These are phyloP conservation scores for Anthophora plumipes DNA, from an alignment of 2,888 invertebrate species.

Conservation along the genomic window DNA sequence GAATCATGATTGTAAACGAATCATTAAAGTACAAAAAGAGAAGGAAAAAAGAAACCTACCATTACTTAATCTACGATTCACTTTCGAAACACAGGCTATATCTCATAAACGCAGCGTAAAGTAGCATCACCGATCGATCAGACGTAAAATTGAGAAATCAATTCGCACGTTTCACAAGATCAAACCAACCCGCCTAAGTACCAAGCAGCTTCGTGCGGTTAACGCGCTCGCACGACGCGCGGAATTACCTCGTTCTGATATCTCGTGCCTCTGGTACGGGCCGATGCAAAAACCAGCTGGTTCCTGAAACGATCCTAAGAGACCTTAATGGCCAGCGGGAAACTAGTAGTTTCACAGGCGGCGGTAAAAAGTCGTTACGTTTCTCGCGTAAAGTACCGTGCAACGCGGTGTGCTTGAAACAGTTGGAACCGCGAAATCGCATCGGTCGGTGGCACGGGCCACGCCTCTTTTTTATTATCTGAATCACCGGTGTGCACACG, in stretches of 20 bases:
- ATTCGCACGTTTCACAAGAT: conserved; percentile 15
- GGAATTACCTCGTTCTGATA: conserved; percentile 8
- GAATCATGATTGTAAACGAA: neutral
- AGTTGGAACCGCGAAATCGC: conserved; percentile 63
- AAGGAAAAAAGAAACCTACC: too few relatives aligned
- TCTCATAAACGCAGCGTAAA: neutral
- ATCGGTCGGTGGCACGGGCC: conserved; percentile 48
- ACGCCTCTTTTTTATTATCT: conserved; percentile 65
- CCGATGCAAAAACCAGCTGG: conserved; percentile 9
- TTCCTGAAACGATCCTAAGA: conserved; percentile 51
- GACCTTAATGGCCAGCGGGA: conserved; percentile 55
- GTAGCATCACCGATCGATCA: neutral
- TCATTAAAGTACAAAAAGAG: neutral
- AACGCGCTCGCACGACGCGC: conserved; percentile 3
- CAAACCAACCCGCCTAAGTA: neutral
- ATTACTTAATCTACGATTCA: too few relatives aligned
- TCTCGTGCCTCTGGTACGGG: neutral
- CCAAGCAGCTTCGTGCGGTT: neutral
- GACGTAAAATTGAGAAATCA: conserved; percentile 6
- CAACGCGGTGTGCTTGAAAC: conserved; percentile 46
- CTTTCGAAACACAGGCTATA: neutral
- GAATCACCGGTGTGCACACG: conserved; percentile 22
- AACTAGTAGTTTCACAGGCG: conserved; percentile 37
- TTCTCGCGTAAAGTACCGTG: conserved; percentile 31
- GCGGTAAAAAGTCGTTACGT: conserved; percentile 52